Evolutionary conservation across 1,140 invertebrate species (phyloP).

Genomic region (Drosophila melanogaster): Release_6_plus_ISO1_MT NT_033779.5:19175501-19176000

Average conservation of each 20-base stretch:
- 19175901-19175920: conserved; percentile 47
- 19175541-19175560: conserved; percentile 29
- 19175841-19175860: neutral
- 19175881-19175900: conserved; percentile 37
- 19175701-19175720: conserved; percentile 51
- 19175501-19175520: conserved; percentile 67
- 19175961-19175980: conserved; percentile 26
- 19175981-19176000: conserved; percentile 56
- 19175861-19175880: conserved; percentile 12
- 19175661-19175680: conserved; percentile 45
- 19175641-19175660: conserved; percentile 83
- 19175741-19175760: conserved; percentile 35
- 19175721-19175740: conserved; percentile 39
- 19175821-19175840: neutral
- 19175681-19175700: conserved; percentile 32
- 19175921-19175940: conserved; percentile 32
- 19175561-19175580: conserved; percentile 53
- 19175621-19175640: conserved; percentile 82
- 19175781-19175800: conserved; percentile 22
- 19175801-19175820: conserved; percentile 9
- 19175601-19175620: conserved; percentile 43
- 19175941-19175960: conserved; percentile 18
- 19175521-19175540: conserved; percentile 32
- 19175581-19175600: conserved; percentile 27
- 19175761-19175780: conserved; percentile 44